Percentiles rank a stretch among this genome's conserved stretches.
These are phyloP conservation scores for Saiga tatarica DNA, from an alignment of 2,113 vertebrate species.

Conservation along the genomic window DNA sequence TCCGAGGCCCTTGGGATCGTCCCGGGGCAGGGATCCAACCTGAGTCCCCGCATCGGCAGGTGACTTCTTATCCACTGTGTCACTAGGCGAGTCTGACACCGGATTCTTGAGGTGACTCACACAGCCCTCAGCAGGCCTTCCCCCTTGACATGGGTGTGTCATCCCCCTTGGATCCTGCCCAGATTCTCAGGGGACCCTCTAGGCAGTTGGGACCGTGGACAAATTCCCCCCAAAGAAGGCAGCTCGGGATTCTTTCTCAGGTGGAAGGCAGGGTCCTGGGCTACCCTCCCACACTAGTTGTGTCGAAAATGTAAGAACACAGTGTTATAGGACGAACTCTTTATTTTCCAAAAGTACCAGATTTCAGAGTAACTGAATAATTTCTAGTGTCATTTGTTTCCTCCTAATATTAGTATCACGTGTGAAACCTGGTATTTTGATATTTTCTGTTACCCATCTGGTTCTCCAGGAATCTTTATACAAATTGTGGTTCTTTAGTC, in stretches of 20 bases:
- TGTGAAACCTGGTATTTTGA: slow-evolving; percentile 58
- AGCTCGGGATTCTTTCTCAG: neutral
- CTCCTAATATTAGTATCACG: slow-evolving; percentile 54
- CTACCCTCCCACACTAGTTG: neutral
- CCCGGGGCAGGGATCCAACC: neutral
- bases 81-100: neutral
- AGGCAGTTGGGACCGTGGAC: neutral
- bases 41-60: neutral
- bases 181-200: neutral
- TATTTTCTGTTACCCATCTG: slow-evolving; percentile 40
- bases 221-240: neutral
- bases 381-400: slow-evolving; percentile 27
- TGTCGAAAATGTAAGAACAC: slow-evolving; percentile 5
- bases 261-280: neutral
- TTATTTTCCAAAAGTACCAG: slow-evolving; percentile 54
- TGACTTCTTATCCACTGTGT: neutral
- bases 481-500: neutral
- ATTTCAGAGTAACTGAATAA: slow-evolving; percentile 65
- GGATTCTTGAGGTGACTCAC: neutral
- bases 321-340: neutral
- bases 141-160: no score
- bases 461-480: slow-evolving; percentile 50
- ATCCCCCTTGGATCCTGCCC: neutral
- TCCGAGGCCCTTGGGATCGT: neutral
- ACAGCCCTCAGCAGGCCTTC: neutral